Conservation (phyloP, 2,113 vertebrate genomes). For the Cryptoleucopteryx plumbea region DNA sequence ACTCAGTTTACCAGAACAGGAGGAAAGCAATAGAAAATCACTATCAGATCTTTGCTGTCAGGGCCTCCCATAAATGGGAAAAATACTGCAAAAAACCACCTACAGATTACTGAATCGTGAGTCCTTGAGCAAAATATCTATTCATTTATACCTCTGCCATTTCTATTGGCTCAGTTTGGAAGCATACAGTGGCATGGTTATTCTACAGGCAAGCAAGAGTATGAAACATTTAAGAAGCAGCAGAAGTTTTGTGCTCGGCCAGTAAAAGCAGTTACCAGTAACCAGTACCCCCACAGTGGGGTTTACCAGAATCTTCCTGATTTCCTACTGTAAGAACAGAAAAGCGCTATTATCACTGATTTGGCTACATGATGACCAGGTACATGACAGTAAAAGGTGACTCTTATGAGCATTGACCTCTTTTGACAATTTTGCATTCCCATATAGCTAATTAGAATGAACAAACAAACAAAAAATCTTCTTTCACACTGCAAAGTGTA, state of each 20-base stretch:
- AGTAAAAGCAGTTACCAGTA: neutral
- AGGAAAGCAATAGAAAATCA: neutral
- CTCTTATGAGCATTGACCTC: neutral
- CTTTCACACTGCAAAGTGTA: neutral
- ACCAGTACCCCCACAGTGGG: neutral
- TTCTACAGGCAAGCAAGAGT: neutral
- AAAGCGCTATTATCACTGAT: neutral
- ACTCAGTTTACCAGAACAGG: neutral
- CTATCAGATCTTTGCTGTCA: neutral
- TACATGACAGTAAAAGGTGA: neutral
- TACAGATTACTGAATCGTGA: neutral
- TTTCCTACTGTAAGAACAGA: neutral
- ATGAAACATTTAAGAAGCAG: neutral
- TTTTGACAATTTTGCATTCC: neutral
- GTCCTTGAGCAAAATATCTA: neutral
- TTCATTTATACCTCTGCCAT: neutral
- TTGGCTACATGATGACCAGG: neutral
- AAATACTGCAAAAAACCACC: neutral
- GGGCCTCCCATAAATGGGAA: neutral
- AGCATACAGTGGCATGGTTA: neutral
- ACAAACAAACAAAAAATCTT: neutral
- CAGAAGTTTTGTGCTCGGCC: neutral
- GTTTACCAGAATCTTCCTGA: neutral
- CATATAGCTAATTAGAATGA: neutral
- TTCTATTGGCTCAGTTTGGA: neutral